Evolutionary conservation across 2,797 vertebrate species (phyloP).

Genomic region (Girardinus metallicus): DNA sequence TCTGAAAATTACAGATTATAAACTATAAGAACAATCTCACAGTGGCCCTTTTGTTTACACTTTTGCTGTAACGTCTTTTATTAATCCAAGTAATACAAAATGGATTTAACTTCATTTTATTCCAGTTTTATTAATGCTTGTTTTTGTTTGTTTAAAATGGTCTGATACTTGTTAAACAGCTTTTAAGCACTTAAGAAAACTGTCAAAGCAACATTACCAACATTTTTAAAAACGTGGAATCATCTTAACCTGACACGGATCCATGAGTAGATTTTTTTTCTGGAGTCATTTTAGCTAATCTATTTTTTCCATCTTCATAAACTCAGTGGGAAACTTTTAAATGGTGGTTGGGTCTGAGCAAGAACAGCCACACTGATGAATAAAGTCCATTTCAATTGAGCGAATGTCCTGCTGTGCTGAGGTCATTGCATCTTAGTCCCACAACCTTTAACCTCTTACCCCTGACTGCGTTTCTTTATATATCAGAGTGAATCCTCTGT

Average conservation of each 20-base stretch:
- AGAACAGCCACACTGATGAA: slow-evolving; percentile 79
- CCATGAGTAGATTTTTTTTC: slow-evolving; percentile 18
- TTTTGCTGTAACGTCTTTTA: not conserved
- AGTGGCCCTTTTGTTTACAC: not conserved
- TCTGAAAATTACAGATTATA: not conserved
- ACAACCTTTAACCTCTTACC: slow-evolving; percentile 86
- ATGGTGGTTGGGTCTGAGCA: slow-evolving; percentile 66
- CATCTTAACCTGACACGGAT: not conserved
- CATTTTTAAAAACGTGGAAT: not conserved
- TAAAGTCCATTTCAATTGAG: slow-evolving; percentile 84
- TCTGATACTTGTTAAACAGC: not conserved
- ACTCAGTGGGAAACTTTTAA: slow-evolving; percentile 64
- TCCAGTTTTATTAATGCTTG: not conserved
- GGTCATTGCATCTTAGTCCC: slow-evolving; percentile 87
- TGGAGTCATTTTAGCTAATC: slow-evolving; percentile 27
- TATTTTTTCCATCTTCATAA: slow-evolving; percentile 1
- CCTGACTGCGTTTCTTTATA: slow-evolving; percentile 58
- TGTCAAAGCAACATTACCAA: not conserved
- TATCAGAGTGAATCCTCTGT: slow-evolving; percentile 79
- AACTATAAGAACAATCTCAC: not conserved
- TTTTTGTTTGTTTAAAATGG: not conserved
- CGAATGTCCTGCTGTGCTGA: slow-evolving; percentile 83
- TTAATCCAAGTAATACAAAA: not conserved
- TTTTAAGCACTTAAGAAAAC: not conserved
- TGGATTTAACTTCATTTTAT: not conserved